Evolutionary conservation across 2,797 vertebrate genomes (phyloP), one percentile per base, ranked within the genome.

Genomic region (Channa striata): DNA sequence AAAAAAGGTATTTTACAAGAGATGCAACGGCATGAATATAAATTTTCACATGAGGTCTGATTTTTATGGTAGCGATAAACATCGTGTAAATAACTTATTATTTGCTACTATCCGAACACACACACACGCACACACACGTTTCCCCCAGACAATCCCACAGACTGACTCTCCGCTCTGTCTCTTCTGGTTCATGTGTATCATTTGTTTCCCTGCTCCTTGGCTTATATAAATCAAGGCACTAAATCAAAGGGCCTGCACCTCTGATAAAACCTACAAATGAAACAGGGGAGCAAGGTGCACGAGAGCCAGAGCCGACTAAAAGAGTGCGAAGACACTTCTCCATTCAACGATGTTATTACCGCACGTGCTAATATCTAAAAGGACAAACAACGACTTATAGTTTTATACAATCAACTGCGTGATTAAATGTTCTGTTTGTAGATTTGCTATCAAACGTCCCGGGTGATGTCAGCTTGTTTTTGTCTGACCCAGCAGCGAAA

Each of bases 191-290:
- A 33, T 44, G 47, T 37, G 51, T 60, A 77, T 74, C 60, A 65
- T 60, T 70, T 81, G 86, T 70, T 81, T 63, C 77, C 84, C 78
- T 68, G 74, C 82, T 85, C 58, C 74, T 76, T 53, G 50, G 53
- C 56, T 80, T 85, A 19, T 75, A 77, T 62, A 69, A 86, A 85
- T 83, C 78, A 76, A 76, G 61, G 77, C 67, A 25, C 59, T 65
- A 40, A 78, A 85, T 84, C 68, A 84, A 74, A 81, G 72, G 66
- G 48, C 51, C 64, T 36, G 58, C 52, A 83, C 70, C 70, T 69
- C 59, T 19, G 73, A 82, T 67, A 60, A 78, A 79, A 71, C 46
- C 71, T 72, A 48, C 58, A 76, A 73, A 87, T 82, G 72, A 87
- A 79, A 74, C 37, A 33, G 52, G 54, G 59, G 60, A 50, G 63